Evolutionary conservation across 1,140 invertebrate species (phyloP).

Genomic region (Hyles euphorbiae): DNA sequence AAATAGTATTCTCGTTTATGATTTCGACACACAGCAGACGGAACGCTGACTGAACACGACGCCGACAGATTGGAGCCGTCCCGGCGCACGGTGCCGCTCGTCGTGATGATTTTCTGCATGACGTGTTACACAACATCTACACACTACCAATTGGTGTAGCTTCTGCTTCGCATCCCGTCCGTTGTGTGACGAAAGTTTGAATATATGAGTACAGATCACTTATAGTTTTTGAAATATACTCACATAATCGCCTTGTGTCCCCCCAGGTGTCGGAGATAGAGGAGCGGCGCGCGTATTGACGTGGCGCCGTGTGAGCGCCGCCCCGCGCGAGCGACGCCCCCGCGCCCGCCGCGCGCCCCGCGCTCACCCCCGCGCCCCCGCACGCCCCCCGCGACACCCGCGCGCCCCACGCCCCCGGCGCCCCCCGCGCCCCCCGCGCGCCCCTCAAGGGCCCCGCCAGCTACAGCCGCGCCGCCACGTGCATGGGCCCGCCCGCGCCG

Average conservation of each 20-base stretch:
- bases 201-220: too few species aligned
- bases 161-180: too few species aligned
- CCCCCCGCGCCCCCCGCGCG: neutral
- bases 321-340: conserved; percentile 9
- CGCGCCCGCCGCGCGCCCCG: conserved; percentile 12
- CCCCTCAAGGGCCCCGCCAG: neutral
- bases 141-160: too few species aligned
- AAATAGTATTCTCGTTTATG: too few species aligned
- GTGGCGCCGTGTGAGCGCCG: conserved; percentile 18
- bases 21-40: too few species aligned
- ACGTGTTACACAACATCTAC: too few species aligned
- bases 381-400: neutral
- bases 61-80: too few species aligned
- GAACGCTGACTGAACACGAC: too few species aligned
- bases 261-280: conserved; percentile 56
- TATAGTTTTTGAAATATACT: neutral
- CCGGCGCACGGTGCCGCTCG: too few species aligned
- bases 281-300: conserved; percentile 64
- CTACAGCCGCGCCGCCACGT: neutral
- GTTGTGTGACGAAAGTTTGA: too few species aligned
- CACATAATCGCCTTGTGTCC: neutral
- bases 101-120: too few species aligned
- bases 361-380: conserved; percentile 5
- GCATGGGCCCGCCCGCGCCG: too few species aligned
- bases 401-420: neutral